Evolutionary conservation across 2,113 vertebrate species (phyloP), one percentile per base, ranked within the genome.

Genomic region (Fulica atra): DNA sequence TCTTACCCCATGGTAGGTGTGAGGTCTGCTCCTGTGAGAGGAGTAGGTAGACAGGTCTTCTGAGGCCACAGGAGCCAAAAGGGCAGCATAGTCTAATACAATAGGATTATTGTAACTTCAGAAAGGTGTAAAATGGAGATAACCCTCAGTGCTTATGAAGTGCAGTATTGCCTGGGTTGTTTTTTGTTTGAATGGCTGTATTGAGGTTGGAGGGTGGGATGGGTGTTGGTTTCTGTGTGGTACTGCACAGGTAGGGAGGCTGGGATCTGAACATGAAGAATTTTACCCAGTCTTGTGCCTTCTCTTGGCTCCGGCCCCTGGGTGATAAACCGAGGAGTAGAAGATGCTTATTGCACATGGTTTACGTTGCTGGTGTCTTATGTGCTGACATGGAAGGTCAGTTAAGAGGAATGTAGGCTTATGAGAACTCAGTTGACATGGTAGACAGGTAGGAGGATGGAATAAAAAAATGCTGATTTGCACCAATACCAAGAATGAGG

Each of bases 111-210:
- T 79, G 24, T 54, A n/a, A 16, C 2, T 5, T 69, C 38, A 61
- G 63, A 42, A 65, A 26, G 63, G 33, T 0, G 0, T 57, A 11
- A 64, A 61, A 29, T 26, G 46, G 53, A 40, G 57, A 46, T 42
- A 69, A 38, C 16, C 6, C n/a, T 66, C 25, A 44, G 42, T 35
- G 40, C 28, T 68, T 81, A 16, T 50, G 21, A 82, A 78, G 16
- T 81, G 11, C 36, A 26, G 23, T n/a, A 26, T 80, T 42, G 21
- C 51, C 26, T 87, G 31, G 11, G 6, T 0, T 16, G 0, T 16
- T 57, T 60, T 70, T 59, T 40, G 4, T 92, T 84, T 66, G 51
- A 14, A 24, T 71, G 24, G 26, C 9, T 65, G 44, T 29, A 29
- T 84, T 79, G 33, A 21, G 21, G 48, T 23, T 14, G 21, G 23